Percentiles rank a stretch among this genome's conserved stretches.
Evolutionary conservation across 2,888 invertebrate species (phyloP).

Genomic region (Nemotelus pantherinus): DNA sequence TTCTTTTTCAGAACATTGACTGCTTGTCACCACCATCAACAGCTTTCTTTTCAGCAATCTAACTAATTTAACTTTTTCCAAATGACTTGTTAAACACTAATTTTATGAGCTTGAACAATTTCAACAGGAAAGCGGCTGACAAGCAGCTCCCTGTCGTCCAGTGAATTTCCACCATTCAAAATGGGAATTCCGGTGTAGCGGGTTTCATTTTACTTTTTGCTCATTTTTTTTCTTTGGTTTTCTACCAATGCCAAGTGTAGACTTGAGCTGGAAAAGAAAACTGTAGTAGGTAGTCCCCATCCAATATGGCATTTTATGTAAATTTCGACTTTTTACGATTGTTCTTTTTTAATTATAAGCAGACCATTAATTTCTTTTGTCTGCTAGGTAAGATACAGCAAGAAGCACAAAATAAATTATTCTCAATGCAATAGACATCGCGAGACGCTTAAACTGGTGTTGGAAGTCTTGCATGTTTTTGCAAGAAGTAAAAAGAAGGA

Average conservation of each 20-base stretch:
- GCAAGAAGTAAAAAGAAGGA: too few relatives aligned
- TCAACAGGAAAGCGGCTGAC: not conserved
- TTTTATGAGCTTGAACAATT: not conserved
- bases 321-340: conserved; percentile 51
- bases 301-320: conserved; percentile 51
- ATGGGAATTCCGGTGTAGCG: not conserved
- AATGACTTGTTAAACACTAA: conserved; percentile 24
- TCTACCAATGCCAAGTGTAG: conserved; percentile 4
- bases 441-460: too few relatives aligned
- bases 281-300: conserved; percentile 31
- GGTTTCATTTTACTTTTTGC: not conserved
- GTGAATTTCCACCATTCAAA: not conserved
- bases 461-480: too few relatives aligned
- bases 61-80: conserved; percentile 18
- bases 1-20: too few relatives aligned
- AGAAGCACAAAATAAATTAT: conserved; percentile 10
- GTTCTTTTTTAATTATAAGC: conserved; percentile 51
- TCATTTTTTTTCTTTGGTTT: conserved; percentile 8
- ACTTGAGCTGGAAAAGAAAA: conserved; percentile 27
- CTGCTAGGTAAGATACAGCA: not conserved
- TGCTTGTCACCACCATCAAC: too few relatives aligned
- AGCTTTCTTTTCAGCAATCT: not conserved
- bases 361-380: conserved; percentile 49
- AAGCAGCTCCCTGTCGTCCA: not conserved
- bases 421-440: not conserved